Percentiles rank a stretch among this genome's conserved stretches.
Evolutionary conservation across 2,113 vertebrate genomes (phyloP).

Genomic region (Machaerirhynchus nigripectus): DNA sequence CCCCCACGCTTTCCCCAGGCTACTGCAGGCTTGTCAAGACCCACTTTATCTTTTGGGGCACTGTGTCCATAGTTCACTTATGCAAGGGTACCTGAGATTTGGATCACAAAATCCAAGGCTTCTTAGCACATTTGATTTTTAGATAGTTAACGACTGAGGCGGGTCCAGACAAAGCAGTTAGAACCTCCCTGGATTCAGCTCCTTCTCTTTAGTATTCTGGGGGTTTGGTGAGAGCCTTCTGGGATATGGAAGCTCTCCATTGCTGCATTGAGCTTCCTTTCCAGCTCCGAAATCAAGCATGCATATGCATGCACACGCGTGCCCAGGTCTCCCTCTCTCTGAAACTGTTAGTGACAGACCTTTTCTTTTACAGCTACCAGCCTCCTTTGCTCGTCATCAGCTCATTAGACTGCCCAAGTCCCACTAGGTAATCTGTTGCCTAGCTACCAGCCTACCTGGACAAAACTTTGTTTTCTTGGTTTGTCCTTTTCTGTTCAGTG

Average conservation of each 20-base stretch:
- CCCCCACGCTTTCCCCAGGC: neutral
- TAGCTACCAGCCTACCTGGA: neutral
- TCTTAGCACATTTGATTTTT: constrained; percentile 1
- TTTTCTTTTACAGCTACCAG: neutral
- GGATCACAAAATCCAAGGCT: neutral
- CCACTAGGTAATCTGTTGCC: neutral
- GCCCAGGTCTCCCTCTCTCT: neutral
- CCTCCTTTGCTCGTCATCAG: neutral
- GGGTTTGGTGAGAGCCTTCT: neutral
- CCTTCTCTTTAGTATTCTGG: neutral
- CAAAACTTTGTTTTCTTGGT: constrained; percentile 10
- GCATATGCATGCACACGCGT: accelerated
- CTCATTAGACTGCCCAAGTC: neutral
- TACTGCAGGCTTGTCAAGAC: neutral
- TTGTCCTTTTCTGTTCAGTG: neutral
- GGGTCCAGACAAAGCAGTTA: neutral
- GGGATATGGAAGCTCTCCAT: neutral
- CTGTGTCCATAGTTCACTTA: neutral
- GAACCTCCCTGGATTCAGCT: neutral
- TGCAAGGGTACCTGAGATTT: neutral
- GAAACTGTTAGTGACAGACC: neutral
- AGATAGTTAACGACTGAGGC: neutral
- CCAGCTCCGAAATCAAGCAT: neutral
- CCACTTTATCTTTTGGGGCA: neutral
- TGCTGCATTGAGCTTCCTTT: neutral